phyloP scores from a whole-genome alignment of 2,797 vertebrate species.

The Rhadinocentrus ornatus region DNA sequence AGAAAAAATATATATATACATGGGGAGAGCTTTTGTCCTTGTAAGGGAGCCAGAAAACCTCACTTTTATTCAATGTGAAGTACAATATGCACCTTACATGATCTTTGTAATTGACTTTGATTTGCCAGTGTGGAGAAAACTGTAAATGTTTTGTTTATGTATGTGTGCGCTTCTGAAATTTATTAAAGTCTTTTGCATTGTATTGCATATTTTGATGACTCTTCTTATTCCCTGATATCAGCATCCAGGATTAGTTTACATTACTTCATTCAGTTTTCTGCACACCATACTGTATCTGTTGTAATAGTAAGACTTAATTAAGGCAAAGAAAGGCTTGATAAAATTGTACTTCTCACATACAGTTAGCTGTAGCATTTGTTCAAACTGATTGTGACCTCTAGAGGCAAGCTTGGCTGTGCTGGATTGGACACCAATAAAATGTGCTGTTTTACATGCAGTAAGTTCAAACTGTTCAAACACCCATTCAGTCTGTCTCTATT shows the following conservation, averaged over 20 bases:
- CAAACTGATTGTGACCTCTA: slow-evolving; percentile 36
- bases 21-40: slow-evolving; percentile 71
- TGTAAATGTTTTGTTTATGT: slow-evolving; percentile 89
- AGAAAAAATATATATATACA: slow-evolving; percentile 53
- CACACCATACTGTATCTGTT: slow-evolving; percentile 13
- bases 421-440: slow-evolving; percentile 60
- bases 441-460: slow-evolving; percentile 3
- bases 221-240: slow-evolving; percentile 75
- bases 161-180: slow-evolving; percentile 88
- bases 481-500: slow-evolving; percentile 14
- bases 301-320: slow-evolving; percentile 25
- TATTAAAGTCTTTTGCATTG: slow-evolving; percentile 91
- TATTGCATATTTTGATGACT: slow-evolving; percentile 82
- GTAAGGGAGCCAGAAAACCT: slow-evolving; percentile 78
- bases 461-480: slow-evolving; percentile 7
- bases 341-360: slow-evolving; percentile 36
- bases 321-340: slow-evolving; percentile 28
- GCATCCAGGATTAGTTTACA: slow-evolving; percentile 27
- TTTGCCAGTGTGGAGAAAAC: slow-evolving; percentile 87
- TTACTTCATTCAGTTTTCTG: slow-evolving; percentile 32
- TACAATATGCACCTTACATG: slow-evolving; percentile 88
- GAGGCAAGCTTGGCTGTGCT: slow-evolving; percentile 30
- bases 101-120: slow-evolving; percentile 86
- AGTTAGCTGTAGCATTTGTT: slow-evolving; percentile 38
- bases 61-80: slow-evolving; percentile 86